Base-by-base conservation (phyloP, 2,113 vertebrate species). In the Thymallus thymallus region DNA sequence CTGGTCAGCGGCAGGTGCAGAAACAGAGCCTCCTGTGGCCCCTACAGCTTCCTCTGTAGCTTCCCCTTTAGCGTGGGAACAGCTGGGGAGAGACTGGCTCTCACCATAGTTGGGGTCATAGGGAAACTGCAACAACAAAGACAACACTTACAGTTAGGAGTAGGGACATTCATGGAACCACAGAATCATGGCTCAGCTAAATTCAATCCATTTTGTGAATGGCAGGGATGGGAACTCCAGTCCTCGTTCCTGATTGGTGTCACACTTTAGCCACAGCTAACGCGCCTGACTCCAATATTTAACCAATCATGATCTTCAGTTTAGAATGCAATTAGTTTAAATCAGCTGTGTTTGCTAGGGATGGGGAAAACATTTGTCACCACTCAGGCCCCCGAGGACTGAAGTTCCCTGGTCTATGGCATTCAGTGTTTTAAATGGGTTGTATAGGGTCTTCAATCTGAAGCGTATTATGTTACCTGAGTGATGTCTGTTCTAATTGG, bases 1-100 rank as follows among this genome's bases (percentile, higher is more conserved):
- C 77, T 88, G 89, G 80, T 93, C 88, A 1, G 93, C 92, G 23
- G 93, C 93, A 0, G 89, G 80, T 0, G 83, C 84, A 5, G 35
- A 41, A 9, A 41, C 35, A 41, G 13, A 18, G 48, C 48, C 48
- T 51, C 48, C 48, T 68, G 29, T 24, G 7, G 56, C 56, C 6
- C 65, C 5, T 5, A 4, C n/a, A 22, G 10, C 9, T 10, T n/a
- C 30, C 16, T 30, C 0, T 29, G 24, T 22, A 76, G 78, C 63
- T 1, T n/a, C 30, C 16, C 22, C 0, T 29, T 22, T 22, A 76
- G 78, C 63, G n/a, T 23, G 61, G 58, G 86, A 86, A 74, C 77
- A 80, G 78, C 14, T 18, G 3, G 48, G 48, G 14, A 74, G 82
- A 60, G 75, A 82, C 71, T 71, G 80, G 67, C 75, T 77, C 46